phyloP scores from a whole-genome alignment of 2,888 invertebrate species.

The Trissolcus brochymenae region DNA sequence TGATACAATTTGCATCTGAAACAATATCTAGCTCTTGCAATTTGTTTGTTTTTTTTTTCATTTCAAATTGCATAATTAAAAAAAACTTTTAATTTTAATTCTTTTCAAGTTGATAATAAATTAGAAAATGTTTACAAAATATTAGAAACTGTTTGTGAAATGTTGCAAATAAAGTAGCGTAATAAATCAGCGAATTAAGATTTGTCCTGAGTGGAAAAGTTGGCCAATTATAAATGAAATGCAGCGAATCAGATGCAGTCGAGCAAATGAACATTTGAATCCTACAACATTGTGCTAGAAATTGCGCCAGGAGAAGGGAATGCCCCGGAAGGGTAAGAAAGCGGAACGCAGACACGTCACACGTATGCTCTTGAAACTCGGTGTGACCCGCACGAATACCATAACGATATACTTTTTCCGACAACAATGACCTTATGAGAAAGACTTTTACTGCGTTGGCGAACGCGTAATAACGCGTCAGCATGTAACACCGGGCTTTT shows the following conservation, averaged over 20 bases:
- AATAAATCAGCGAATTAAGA: too few relatives aligned
- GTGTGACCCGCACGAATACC: constrained; percentile 56
- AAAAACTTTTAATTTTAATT: too few relatives aligned
- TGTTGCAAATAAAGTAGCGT: constrained; percentile 3
- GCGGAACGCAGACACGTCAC: constrained; percentile 71
- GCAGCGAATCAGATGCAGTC: constrained; percentile 21
- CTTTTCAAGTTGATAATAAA: too few relatives aligned
- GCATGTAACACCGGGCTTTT: too few relatives aligned
- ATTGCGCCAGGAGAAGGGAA: constrained; percentile 60
- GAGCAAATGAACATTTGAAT: constrained; percentile 54
- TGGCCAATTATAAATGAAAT: constrained; percentile 34
- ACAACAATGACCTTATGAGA: constrained; percentile 54
- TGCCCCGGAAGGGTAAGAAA: constrained; percentile 75
- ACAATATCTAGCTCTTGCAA: too few relatives aligned
- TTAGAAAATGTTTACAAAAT: too few relatives aligned
- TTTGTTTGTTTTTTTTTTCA: too few relatives aligned
- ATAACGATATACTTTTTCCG: constrained; percentile 49
- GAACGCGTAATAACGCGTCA: constrained; percentile 36
- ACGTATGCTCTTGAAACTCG: constrained; percentile 62
- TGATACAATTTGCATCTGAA: too few relatives aligned
- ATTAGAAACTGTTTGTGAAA: not conserved
- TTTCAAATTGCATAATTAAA: too few relatives aligned
- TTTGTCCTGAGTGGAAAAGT: constrained; percentile 12
- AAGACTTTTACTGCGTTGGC: constrained; percentile 52
- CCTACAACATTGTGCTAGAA: constrained; percentile 62